phyloP scores from a whole-genome alignment of 2,888 invertebrate species.

The Synanthedon vespiformis region DNA sequence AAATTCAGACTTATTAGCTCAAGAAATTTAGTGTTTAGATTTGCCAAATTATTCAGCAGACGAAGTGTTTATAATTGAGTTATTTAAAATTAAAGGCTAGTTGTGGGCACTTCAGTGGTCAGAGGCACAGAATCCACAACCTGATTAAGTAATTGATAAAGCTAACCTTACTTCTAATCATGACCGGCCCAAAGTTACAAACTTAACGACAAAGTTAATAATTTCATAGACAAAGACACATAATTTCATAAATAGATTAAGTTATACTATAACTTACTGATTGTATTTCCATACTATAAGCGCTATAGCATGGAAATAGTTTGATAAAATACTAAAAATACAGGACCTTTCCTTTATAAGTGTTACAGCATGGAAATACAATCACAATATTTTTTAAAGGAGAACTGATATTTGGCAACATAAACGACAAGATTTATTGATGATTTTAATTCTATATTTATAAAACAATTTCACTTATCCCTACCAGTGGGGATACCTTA shows the following conservation, averaged over 20 bases:
- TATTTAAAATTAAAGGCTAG: constrained; percentile 49
- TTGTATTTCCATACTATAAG: too few relatives aligned
- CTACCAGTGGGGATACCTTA: too few relatives aligned
- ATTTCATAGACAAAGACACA: constrained; percentile 28
- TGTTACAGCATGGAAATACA: neutral
- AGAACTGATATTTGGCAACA: constrained; percentile 5
- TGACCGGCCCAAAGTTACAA: constrained; percentile 32
- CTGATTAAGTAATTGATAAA: constrained; percentile 55
- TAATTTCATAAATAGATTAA: constrained; percentile 31
- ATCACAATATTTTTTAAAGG: neutral
- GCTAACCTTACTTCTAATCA: constrained; percentile 47
- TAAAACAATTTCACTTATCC: too few relatives aligned
- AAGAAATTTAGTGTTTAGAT: too few relatives aligned
- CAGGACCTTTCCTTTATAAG: too few relatives aligned
- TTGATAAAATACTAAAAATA: too few relatives aligned
- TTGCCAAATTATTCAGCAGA: constrained; percentile 9
- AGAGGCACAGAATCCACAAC: constrained; percentile 24
- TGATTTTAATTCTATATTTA: too few relatives aligned
- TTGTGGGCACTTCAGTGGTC: constrained; percentile 16
- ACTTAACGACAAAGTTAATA: constrained; percentile 10
- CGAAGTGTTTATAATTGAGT: constrained; percentile 39
- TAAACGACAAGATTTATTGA: constrained; percentile 13
- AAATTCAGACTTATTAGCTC: too few relatives aligned
- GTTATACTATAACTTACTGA: too few relatives aligned
- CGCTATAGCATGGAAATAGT: too few relatives aligned